phyloP scores from a whole-genome alignment of 2,797 vertebrate species.

The Spinibarbus caldwelli region DNA sequence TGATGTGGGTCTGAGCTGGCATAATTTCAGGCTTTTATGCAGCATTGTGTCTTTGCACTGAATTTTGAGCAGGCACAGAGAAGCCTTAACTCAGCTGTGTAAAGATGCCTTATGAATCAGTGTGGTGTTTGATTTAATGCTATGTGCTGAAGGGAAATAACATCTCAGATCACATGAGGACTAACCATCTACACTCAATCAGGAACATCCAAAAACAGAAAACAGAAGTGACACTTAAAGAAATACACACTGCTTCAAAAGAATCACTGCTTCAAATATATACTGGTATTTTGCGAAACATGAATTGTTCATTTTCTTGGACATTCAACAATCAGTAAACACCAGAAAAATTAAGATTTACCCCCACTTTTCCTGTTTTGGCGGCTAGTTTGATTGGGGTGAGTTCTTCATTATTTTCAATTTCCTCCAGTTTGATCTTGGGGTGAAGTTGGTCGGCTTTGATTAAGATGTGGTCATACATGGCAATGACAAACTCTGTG shows the following conservation, averaged over 20 bases:
- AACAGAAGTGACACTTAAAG: background rate
- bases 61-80: background rate
- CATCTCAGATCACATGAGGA: constrained; percentile 38
- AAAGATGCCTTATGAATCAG: background rate
- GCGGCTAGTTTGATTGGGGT: constrained; percentile 90
- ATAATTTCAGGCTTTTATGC: background rate
- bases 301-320: background rate
- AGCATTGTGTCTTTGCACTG: background rate
- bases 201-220: constrained; percentile 40
- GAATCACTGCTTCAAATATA: background rate
- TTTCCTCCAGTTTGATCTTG: constrained; percentile 83
- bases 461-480: constrained; percentile 90
- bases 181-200: constrained; percentile 14
- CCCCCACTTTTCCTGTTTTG: constrained; percentile 89
- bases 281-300: background rate
- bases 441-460: constrained; percentile 73
- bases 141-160: background rate
- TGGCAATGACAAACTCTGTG: constrained; percentile 88
- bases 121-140: constrained; percentile 5
- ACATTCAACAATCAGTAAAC: background rate
- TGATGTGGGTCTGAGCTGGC: background rate
- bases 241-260: background rate
- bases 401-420: constrained; percentile 83
- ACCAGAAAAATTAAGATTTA: constrained; percentile 70
- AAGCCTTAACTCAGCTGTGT: background rate